A percentile compares a stretch with the other conserved stretches of the same genome.
Evolutionary conservation across 1,140 invertebrate species (phyloP).

Genomic region (Oppia nitens): DNA sequence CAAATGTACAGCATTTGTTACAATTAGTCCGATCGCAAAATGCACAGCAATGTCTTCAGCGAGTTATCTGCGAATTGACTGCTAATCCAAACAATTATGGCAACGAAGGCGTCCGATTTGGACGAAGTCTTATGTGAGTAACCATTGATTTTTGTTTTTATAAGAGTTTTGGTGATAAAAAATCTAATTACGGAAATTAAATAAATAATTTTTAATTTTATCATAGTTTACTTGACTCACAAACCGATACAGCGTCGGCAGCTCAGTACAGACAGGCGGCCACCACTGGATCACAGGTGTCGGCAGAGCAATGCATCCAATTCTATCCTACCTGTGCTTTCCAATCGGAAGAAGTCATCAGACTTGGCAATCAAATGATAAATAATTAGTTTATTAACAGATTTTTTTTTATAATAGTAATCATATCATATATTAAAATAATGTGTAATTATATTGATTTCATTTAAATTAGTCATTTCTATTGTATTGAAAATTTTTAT

Average conservation of each 20-base stretch:
- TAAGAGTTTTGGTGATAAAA: background rate
- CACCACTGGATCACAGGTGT: background rate
- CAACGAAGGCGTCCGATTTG: slow-evolving; percentile 3
- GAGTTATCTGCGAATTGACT: slow-evolving; percentile 9
- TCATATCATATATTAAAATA: too few species aligned
- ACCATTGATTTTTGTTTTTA: background rate
- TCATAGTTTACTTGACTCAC: background rate
- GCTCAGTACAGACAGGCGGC: background rate
- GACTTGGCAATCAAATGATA: slow-evolving; percentile 2
- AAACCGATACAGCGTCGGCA: background rate
- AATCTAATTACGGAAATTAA: background rate
- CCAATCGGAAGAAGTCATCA: background rate
- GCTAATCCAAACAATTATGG: slow-evolving; percentile 5
- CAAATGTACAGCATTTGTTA: background rate
- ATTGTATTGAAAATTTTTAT: too few species aligned
- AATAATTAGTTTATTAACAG: too few species aligned
- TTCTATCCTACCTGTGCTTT: background rate
- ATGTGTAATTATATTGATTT: too few species aligned
- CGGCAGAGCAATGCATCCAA: background rate
- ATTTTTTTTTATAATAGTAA: too few species aligned
- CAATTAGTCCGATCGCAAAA: background rate
- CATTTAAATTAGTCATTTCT: too few species aligned
- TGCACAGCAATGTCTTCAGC: background rate
- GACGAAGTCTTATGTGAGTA: background rate
- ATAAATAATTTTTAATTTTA: background rate